Evolutionary conservation across 1,140 invertebrate species (phyloP), one percentile per base, ranked within the genome.

Genomic region (Diplogasteroides magnus): DNA sequence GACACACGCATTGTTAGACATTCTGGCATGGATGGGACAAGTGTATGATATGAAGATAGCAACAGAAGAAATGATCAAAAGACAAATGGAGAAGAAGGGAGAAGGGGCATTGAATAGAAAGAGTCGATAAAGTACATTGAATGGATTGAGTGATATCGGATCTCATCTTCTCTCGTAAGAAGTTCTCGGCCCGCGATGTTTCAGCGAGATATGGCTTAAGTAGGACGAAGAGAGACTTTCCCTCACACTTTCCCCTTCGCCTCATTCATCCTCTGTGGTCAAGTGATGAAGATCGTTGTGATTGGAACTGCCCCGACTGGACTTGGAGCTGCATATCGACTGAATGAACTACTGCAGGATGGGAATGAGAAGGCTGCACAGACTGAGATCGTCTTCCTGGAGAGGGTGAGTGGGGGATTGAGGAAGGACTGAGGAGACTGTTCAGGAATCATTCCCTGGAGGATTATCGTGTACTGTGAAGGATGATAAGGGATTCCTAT

Each of bases 1-100:
- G 59, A 91, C 91, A 0, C 91, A 90, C 0, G 87, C 86, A 0
- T 88, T 92, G 69, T 90, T 94, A 76, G 90, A 94, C 76, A 83
- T 89, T 25, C 89, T 90, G 77, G 89, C 89, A 0, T 85, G 84
- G 74, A 84, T 91, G 29, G 92, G 92, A 3, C 90, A 89, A 87
- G 92, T 90, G 0, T 93, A 92, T 79, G 92, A 95, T 81, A 79
- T 91, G 61, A 94, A 93, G 37, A 48, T 19, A 11, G 37, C 19
- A 6, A 11, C 37, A 11, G 37, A 48, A 11, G 37, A 48, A 11
- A 19, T 19, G 19, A 48, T 48, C 19, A 6, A 19, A 48, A 48
- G 37, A 48, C 37, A 48, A 19, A 48, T 11, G 19, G 37, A 48
- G 19, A 48, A 19, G 37, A 48, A 48, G 19, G 37, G 37, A 48